Evolutionary conservation across 2,113 vertebrate species (phyloP).

Genomic region (Platysteira castanea): DNA sequence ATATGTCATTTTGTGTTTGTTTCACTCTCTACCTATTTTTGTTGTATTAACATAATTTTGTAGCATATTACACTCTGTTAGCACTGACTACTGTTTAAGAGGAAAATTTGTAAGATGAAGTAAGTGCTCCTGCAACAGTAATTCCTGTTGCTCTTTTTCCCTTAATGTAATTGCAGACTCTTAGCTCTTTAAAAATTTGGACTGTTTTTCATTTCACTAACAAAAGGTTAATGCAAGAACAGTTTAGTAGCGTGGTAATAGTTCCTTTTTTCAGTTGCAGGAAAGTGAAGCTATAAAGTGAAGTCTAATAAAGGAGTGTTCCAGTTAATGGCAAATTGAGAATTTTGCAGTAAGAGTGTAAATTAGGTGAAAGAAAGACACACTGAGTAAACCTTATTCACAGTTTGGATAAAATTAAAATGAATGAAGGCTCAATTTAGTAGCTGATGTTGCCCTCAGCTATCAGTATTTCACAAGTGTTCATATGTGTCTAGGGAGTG

Average conservation of each 20-base stretch:
- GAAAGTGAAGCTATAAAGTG: background rate
- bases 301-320: background rate
- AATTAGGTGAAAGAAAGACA: background rate
- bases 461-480: background rate
- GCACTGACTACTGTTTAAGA: background rate
- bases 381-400: background rate
- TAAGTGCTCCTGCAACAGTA: background rate
- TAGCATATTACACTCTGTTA: background rate
- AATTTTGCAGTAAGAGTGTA: background rate
- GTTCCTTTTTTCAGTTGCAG: background rate
- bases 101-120: background rate
- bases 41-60: background rate
- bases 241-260: background rate
- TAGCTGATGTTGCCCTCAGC: background rate
- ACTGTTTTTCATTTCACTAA: background rate
- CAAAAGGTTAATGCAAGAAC: background rate
- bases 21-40: background rate
- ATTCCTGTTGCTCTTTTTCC: background rate
- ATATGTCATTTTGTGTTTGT: background rate
- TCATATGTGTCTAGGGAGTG: background rate
- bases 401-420: background rate
- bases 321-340: background rate
- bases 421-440: background rate
- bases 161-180: background rate
- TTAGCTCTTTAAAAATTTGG: background rate